Base-by-base conservation (phyloP, 1,140 invertebrate genomes). In the Drosophila murphyi region DNA sequence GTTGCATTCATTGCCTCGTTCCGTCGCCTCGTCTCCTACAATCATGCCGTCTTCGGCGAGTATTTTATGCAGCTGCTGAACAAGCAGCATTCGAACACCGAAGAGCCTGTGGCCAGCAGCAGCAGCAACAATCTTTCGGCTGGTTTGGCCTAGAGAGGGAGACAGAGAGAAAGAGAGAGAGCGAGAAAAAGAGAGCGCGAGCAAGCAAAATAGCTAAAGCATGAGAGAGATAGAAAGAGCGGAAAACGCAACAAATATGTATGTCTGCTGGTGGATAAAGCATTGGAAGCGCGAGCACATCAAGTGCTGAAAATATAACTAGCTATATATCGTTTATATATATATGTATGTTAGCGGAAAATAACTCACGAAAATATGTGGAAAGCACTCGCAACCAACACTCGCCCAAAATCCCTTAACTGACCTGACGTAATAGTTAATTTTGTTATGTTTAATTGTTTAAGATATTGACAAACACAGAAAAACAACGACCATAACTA, bases 41-140 rank as follows among this genome's bases (percentile, higher is more conserved):
- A 92, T 63, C 91, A 92, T 54, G 89, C 91, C 12, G 92, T 92
- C 2, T 92, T 92, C 54, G 91, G 91, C 8, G 91, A 92, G 43
- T 85, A 92, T 59, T 91, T 92, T 6, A 55, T 79, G 7, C 47
- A 79, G 43, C 55, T 91, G 28, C 76, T 92, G 7, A 76, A 47
- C 6, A 76, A 61, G 37, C 55, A 60, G 29, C 62, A 71, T 37
- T 39, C 10, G 2, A n/a, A 8, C 2, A 69, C 31, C 31, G 50
- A 7, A 2, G 74, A 67, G 12, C 12, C 60, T 0, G 20, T 2
- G 1, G 8, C 34, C 6, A 12, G 31, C 41, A 4, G 8, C 56
- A 41, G 32, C 67, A 37, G 43, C 3, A 69, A 29, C 29, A 51
- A 39, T 37, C 32, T 65, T 1, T 2, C 63, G 29, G 34, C 78